Evolutionary conservation across 2,797 vertebrate species (phyloP).

Genomic region (Geotrypetes seraphini): DNA sequence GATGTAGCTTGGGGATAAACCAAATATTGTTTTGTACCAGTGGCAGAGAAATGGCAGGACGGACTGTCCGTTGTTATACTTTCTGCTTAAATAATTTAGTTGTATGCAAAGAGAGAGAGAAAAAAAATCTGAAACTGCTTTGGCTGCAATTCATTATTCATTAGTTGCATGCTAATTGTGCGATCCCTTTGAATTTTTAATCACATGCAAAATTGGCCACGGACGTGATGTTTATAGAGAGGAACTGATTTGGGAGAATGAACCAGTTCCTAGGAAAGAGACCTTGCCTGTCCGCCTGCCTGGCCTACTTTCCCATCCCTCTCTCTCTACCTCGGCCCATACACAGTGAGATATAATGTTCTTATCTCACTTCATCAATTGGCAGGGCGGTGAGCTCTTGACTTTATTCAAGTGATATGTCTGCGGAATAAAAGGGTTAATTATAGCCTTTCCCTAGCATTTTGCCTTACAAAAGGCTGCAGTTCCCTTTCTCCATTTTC

Average conservation of each 20-base stretch:
- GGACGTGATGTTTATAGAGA: slow-evolving; percentile 56
- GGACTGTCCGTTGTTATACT: slow-evolving; percentile 65
- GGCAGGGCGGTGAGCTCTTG: slow-evolving; percentile 68
- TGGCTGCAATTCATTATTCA: slow-evolving; percentile 86
- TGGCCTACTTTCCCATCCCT: slow-evolving; percentile 65
- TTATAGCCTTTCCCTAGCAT: slow-evolving; percentile 81
- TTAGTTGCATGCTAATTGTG: slow-evolving; percentile 89
- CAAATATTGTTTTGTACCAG: too few relatives aligned
- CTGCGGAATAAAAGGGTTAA: slow-evolving; percentile 83
- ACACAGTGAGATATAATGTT: slow-evolving; percentile 59
- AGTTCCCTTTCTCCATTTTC: slow-evolving; percentile 79
- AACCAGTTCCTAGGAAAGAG: too few relatives aligned
- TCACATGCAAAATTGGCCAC: slow-evolving; percentile 68
- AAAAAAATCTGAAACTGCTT: slow-evolving; percentile 72
- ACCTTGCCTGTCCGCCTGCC: too few relatives aligned
- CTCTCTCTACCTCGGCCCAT: slow-evolving; percentile 52
- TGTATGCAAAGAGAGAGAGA: slow-evolving; percentile 36
- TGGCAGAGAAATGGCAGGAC: too few relatives aligned
- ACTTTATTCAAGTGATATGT: slow-evolving; percentile 72
- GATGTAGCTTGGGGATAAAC: too few relatives aligned
- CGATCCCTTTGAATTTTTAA: slow-evolving; percentile 79
- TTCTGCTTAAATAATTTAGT: slow-evolving; percentile 83
- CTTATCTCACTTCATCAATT: slow-evolving; percentile 66
- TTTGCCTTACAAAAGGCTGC: slow-evolving; percentile 82
- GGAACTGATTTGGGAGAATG: slow-evolving; percentile 29